phyloP scores from a whole-genome alignment of 1,140 invertebrate species.

The Papilio aristodemus region DNA sequence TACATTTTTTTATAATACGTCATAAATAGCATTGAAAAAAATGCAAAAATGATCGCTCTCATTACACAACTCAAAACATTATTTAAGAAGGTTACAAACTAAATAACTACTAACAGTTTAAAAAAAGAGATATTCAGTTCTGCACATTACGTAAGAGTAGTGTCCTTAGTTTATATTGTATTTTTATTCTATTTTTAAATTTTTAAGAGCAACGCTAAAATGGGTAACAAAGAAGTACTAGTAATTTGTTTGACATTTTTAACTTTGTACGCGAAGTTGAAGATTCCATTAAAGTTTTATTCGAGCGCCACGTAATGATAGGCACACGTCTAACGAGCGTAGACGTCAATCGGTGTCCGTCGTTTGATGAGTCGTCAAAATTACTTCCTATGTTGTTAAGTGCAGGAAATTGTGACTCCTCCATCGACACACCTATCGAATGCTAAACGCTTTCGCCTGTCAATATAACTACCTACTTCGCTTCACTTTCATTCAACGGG shows the following conservation, averaged over 20 bases:
- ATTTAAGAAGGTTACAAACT: too few relatives aligned
- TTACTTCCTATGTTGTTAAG: conserved; percentile 79
- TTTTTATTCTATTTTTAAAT: conserved; percentile 3
- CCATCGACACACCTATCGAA: conserved; percentile 71
- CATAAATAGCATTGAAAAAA: too few relatives aligned
- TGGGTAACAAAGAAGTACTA: conserved; percentile 25
- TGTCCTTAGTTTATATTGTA: not conserved
- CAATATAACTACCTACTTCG: conserved; percentile 25
- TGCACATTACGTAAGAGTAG: not conserved
- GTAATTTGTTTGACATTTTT: conserved; percentile 31
- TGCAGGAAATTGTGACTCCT: conserved; percentile 79
- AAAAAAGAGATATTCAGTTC: too few relatives aligned
- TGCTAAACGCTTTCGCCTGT: conserved; percentile 54
- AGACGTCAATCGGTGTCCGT: conserved; percentile 65
- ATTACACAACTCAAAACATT: too few relatives aligned
- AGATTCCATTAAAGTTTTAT: conserved; percentile 30
- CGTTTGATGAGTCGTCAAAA: conserved; percentile 79
- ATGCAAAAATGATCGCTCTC: too few relatives aligned
- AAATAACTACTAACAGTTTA: too few relatives aligned
- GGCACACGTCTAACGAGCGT: conserved; percentile 49
- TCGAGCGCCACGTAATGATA: conserved; percentile 50
- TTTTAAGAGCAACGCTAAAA: conserved; percentile 9
- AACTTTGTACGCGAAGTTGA: conserved; percentile 7
- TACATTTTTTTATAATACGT: too few relatives aligned
- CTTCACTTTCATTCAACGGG: conserved; percentile 19